Conservation (phyloP, 2,888 invertebrate genomes). For the Diarsia dahlii region DNA sequence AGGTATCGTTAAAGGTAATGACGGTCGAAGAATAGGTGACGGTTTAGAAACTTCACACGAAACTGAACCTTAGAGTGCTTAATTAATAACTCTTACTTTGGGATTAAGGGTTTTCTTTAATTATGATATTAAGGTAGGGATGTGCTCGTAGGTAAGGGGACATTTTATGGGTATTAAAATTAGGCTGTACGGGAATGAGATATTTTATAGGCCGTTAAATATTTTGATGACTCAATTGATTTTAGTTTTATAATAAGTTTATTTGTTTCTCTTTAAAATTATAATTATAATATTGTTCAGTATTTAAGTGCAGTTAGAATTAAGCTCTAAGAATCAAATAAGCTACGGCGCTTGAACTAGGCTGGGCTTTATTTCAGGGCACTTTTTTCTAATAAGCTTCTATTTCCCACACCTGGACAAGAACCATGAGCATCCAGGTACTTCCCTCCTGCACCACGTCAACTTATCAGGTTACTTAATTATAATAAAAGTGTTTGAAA, state of each 20-base stretch:
- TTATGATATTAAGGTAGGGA: slow-evolving; percentile 18
- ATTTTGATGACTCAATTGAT: not conserved
- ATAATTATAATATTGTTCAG: not conserved
- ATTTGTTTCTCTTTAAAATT: not conserved
- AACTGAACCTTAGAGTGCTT: slow-evolving; percentile 67
- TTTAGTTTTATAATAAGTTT: not conserved
- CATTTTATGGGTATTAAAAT: not conserved
- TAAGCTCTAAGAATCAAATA: not conserved
- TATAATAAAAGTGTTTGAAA: not conserved
- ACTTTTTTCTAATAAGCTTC: not conserved
- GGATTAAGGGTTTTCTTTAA: slow-evolving; percentile 24
- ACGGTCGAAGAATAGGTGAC: slow-evolving; percentile 61
- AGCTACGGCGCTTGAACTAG: not conserved
- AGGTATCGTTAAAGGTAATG: slow-evolving; percentile 70
- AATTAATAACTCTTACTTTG: slow-evolving; percentile 70
- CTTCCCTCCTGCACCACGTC: too few relatives aligned
- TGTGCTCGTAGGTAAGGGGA: not conserved
- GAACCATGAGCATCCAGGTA: too few relatives aligned
- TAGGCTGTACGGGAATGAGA: not conserved
- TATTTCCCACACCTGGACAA: too few relatives aligned
- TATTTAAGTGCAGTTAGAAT: not conserved
- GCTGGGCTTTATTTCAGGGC: not conserved
- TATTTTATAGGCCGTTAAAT: not conserved
- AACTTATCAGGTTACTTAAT: not conserved
- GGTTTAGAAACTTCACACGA: slow-evolving; percentile 53